A percentile compares a stretch with the other conserved stretches of the same genome.
Conservation (phyloP, 2,797 vertebrate genomes). For the Gallinago solitaria region DNA sequence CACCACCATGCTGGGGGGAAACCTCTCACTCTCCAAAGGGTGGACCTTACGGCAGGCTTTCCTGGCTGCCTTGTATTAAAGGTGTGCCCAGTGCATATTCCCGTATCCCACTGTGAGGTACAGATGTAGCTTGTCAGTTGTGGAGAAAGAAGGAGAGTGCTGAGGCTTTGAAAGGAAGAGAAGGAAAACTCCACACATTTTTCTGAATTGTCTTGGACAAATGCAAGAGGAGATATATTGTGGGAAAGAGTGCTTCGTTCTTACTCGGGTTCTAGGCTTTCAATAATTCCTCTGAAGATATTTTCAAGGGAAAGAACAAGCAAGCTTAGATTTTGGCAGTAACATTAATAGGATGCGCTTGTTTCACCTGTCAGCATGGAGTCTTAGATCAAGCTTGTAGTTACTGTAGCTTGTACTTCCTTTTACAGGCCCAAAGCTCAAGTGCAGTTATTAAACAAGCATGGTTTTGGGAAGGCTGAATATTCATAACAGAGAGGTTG, state of each 20-base stretch:
- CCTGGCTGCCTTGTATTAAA: neutral
- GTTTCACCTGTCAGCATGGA: neutral
- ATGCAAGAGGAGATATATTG: neutral
- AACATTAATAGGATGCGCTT: neutral
- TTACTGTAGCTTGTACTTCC: neutral
- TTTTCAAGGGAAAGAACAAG: neutral
- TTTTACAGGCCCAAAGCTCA: neutral
- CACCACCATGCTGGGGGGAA: neutral
- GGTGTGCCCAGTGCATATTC: neutral
- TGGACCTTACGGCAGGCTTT: neutral
- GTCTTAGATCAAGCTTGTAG: neutral
- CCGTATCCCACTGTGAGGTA: neutral
- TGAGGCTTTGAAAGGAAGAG: neutral
- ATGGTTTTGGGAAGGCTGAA: neutral
- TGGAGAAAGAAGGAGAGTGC: neutral
- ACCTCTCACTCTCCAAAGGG: neutral
- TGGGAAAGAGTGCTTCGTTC: neutral
- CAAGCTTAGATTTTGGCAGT: neutral
- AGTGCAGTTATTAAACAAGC: neutral
- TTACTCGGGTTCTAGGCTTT: neutral
- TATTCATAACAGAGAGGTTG: neutral
- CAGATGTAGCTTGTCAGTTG: rapidly evolving
- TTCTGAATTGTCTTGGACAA: neutral
- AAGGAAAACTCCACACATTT: neutral
- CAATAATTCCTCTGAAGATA: neutral